Percentiles rank a stretch among this genome's conserved stretches.
These are phyloP conservation scores for Microtus pennsylvanicus DNA, from an alignment of 2,113 vertebrate species.

Conservation along the genomic window DNA sequence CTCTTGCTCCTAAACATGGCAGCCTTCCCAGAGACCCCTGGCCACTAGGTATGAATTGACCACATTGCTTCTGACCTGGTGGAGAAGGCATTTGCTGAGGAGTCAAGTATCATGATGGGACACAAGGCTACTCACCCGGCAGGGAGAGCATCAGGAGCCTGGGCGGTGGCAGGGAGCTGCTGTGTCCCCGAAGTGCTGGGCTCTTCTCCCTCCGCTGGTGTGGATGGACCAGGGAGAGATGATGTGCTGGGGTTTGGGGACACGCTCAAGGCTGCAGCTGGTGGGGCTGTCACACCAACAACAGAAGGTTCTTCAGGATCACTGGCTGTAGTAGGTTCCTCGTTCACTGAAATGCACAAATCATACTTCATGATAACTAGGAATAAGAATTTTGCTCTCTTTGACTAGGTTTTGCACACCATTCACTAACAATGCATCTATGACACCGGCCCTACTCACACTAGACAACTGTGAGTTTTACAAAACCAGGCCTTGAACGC, in stretches of 20 bases:
- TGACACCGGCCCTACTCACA: neutral
- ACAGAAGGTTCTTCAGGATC: conserved; percentile 83
- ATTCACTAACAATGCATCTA: neutral
- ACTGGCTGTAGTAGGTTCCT: conserved; percentile 83
- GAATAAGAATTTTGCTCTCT: neutral
- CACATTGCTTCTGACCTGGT: rapidly evolving
- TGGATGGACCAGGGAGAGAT: conserved; percentile 70
- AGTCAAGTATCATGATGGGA: neutral
- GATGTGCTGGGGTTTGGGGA: neutral
- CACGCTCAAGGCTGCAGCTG: rapidly evolving
- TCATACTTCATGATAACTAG: neutral
- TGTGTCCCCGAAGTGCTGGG: conserved; percentile 67
- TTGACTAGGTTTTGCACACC: neutral
- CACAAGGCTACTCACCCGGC: conserved; percentile 89
- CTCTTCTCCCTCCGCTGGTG: conserved; percentile 82
- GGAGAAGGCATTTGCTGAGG: neutral
- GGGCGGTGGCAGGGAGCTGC: conserved; percentile 76
- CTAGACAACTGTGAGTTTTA: neutral
- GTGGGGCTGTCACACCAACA: neutral
- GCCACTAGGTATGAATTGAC: conserved; percentile 25
- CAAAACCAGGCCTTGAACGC: neutral
- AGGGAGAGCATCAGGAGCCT: conserved; percentile 90
- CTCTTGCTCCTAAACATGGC: neutral
- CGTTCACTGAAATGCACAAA: conserved; percentile 88
- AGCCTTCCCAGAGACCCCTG: neutral